Evolutionary conservation across 2,113 vertebrate species (phyloP), one percentile per base, ranked within the genome.

Genomic region (Brachionichthys hirsutus): DNA sequence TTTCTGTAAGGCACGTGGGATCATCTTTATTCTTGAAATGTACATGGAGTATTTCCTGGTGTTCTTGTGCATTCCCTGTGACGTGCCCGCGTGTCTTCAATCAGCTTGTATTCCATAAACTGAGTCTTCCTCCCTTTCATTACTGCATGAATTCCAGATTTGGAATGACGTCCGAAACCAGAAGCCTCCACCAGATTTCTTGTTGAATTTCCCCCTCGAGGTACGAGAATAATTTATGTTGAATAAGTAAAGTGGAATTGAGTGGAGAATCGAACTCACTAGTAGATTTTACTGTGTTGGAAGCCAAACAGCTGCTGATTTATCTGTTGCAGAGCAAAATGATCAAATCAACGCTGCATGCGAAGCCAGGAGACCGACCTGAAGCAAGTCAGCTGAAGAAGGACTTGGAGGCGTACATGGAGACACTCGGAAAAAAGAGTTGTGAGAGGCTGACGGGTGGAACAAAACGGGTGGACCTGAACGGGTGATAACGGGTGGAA

Each of bases 321-420:
- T 38, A 16, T 54, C 56, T 43, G 9, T 87, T 84, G 42, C 66
- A 91, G 90, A 11, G 36, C 43, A 48, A 70, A 36, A 58, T 87
- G 6, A 89, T 91, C 4, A 58, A 61, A 12, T 62, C 36, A 14
- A 88, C 90, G 89, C 76, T 92, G 67, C 49, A 17, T 59, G 14
- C 1, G 9, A 60, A 75, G 0, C 86, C 90, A 44, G 62, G 79
- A n/a, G 65, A 76, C 0, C 81, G 91, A 66, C 90, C 90, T 10
- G 86, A 90, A 19, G 90, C 89, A 9, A 43, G 20, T 2, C 2
- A 79, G 12, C 42, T 91, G 9, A 65, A 70, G 56, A 19, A 0
- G 1, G 20, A 80, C 0, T 36, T 91, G 54, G 43, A 78, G 1
- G 7, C 73, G 11, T 30, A 0, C 15, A 9, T 2, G 49, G 2